Base-by-base conservation (phyloP, 2,888 invertebrate genomes). In the Belgica antarctica region DNA sequence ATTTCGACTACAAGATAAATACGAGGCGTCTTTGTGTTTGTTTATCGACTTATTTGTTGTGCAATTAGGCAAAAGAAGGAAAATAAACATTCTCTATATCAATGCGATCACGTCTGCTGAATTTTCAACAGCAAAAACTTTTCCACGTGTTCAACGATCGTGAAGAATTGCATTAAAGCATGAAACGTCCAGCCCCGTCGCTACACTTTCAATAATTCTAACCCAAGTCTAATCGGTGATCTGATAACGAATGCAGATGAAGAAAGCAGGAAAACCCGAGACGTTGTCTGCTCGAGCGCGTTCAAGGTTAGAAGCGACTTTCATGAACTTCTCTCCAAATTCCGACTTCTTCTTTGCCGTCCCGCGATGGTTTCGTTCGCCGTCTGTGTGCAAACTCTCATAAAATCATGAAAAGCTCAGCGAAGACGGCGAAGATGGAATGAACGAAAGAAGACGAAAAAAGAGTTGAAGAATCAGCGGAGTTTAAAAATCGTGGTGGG, bases 381-480 rank as follows among this genome's bases (percentile, higher is more conserved):
- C 17, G 52, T 31, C 22, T 52, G 52, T 52, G 52, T 52, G 52
- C 52, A 52, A 52, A 52, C 19, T 52, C 52, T 4, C 10, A 22
- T 52, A 3, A n/a, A 22, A 3, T 17, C 17, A 22, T 5, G 22
- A 17, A 52, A 52, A 52, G 19, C 52, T 17, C 3, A 2, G 22
- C 52, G 52, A 52, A 52, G 52, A 52, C 52, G 12, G 52, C 22
- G 22, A 52, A 17, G 52, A n/a, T n/a, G n/a, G 12, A 22, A 52
- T 4, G 52, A 22, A 52, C 22, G 52, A 22, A n/a, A 52, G 52
- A 52, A 52, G n/a, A n/a, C n/a, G n/a, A n/a, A n/a, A n/a, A n/a
- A n/a, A n/a, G n/a, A 52, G 7, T 52, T 52, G 4, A 52, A 52
- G 41, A 52, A 52, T 52, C 52, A 52, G 52, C 52, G 52, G 52